phyloP scores from a whole-genome alignment of 2,888 invertebrate genomes.

The Netelia fuscicornis region DNA sequence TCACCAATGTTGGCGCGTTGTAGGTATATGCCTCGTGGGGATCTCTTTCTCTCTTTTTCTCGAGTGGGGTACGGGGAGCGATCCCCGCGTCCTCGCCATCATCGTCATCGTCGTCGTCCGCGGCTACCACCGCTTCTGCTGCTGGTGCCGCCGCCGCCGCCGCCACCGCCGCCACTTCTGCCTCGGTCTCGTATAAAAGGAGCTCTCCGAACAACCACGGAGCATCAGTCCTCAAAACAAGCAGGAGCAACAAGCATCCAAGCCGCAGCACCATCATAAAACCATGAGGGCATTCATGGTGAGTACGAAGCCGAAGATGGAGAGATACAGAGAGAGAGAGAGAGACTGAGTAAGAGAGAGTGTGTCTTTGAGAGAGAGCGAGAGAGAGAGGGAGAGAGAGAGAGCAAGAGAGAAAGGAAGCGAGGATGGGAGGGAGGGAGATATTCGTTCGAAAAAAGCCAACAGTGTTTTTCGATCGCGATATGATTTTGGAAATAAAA shows the following conservation, averaged over 20 bases:
- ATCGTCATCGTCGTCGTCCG: constrained; percentile 44
- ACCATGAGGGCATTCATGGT: constrained; percentile 85
- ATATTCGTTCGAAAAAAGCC: neutral
- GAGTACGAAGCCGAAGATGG: constrained; percentile 74
- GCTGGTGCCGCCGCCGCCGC: constrained; percentile 33
- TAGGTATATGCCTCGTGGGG: constrained; percentile 27
- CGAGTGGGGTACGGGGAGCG: constrained; percentile 43
- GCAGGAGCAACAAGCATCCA: constrained; percentile 77
- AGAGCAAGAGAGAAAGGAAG: neutral
- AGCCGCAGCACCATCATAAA: constrained; percentile 66
- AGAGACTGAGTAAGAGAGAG: neutral
- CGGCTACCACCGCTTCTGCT: constrained; percentile 21
- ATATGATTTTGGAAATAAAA: constrained; percentile 5
- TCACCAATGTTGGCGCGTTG: neutral
- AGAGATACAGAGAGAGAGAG: neutral
- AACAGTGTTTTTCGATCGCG: neutral
- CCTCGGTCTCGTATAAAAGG: constrained; percentile 81
- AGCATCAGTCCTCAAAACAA: constrained; percentile 85
- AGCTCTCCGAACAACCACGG: constrained; percentile 81
- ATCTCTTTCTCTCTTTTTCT: constrained; percentile 14
- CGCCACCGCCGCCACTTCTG: constrained; percentile 37
- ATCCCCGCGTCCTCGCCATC: constrained; percentile 32
- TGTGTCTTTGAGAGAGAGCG: neutral
- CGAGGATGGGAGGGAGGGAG: no score
- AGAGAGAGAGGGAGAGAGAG: neutral